Conservation (phyloP, 2,113 vertebrate species). For the Epinephelus moara region DNA sequence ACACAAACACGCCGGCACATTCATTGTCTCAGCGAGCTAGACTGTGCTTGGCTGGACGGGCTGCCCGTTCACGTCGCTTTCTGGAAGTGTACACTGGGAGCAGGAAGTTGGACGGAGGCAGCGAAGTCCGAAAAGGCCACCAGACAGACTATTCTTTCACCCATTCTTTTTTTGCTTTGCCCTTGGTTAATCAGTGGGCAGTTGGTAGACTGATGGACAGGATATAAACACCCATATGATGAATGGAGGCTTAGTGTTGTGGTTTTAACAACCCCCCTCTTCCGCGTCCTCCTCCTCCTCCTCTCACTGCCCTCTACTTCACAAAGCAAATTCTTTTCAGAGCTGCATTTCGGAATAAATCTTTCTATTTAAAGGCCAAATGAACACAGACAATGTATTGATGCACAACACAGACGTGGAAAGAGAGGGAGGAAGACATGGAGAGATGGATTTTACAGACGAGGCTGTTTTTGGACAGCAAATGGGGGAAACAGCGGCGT, state of each 20-base stretch:
- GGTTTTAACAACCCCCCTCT: constrained; percentile 65
- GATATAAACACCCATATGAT: constrained; percentile 80
- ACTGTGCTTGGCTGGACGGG: constrained; percentile 16
- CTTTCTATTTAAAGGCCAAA: constrained; percentile 85
- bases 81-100: constrained; percentile 31
- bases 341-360: constrained; percentile 79
- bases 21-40: constrained; percentile 46
- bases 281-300: constrained; percentile 35
- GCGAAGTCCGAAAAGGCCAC: constrained; percentile 31
- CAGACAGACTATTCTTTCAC: constrained; percentile 44
- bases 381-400: constrained; percentile 82
- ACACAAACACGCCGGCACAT: constrained; percentile 33
- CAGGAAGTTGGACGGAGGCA: constrained; percentile 47
- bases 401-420: constrained; percentile 76
- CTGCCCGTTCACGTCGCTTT: constrained; percentile 43
- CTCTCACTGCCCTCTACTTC: constrained; percentile 66
- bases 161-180: constrained; percentile 10
- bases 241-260: constrained; percentile 81
- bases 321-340: constrained; percentile 82
- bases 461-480: constrained; percentile 77
- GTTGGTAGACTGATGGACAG: constrained; percentile 64
- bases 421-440: constrained; percentile 50
- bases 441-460: constrained; percentile 82
- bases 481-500: constrained; percentile 68
- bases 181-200: constrained; percentile 74